Percentiles rank a stretch among this genome's conserved stretches.
Evolutionary conservation across 1,140 invertebrate species (phyloP).

Genomic region (Diploscapter pachys): DNA sequence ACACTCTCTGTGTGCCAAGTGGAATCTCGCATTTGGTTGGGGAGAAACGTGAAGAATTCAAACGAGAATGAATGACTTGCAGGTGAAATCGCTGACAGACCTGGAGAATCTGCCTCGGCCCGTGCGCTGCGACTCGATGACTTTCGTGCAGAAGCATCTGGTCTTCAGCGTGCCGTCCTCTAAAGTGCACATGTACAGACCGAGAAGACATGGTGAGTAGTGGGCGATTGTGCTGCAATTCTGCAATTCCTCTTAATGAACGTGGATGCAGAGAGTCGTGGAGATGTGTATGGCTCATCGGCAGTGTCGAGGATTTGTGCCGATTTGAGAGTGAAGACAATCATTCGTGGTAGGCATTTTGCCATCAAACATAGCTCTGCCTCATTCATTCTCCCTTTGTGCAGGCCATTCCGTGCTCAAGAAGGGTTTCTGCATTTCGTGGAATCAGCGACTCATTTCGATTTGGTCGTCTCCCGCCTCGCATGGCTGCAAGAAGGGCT

Average conservation of each 20-base stretch:
- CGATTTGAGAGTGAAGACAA: slow-evolving; percentile 9
- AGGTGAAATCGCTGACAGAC: not conserved
- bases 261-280: slow-evolving; percentile 6
- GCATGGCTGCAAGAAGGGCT: too few species aligned
- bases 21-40: slow-evolving; percentile 24
- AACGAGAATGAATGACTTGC: not conserved
- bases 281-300: slow-evolving; percentile 16
- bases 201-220: slow-evolving; percentile 8
- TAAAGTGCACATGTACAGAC: slow-evolving; percentile 25
- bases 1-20: slow-evolving; percentile 18
- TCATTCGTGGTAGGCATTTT: slow-evolving; percentile 9
- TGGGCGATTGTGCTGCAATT: not conserved
- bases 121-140: slow-evolving; percentile 7
- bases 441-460: too few species aligned
- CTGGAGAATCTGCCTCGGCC: slow-evolving; percentile 18
- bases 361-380: too few species aligned
- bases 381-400: too few species aligned
- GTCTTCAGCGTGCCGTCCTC: slow-evolving; percentile 25
- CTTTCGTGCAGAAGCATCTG: slow-evolving; percentile 13
- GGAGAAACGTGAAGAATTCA: not conserved
- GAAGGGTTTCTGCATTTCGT: too few species aligned
- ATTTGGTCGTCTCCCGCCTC: too few species aligned
- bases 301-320: slow-evolving; percentile 18
- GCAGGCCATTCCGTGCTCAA: too few species aligned
- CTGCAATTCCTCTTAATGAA: too few species aligned